These are phyloP conservation scores for Formicarius rufipectus DNA, from an alignment of 2,113 vertebrate species.

Conservation along the genomic window DNA sequence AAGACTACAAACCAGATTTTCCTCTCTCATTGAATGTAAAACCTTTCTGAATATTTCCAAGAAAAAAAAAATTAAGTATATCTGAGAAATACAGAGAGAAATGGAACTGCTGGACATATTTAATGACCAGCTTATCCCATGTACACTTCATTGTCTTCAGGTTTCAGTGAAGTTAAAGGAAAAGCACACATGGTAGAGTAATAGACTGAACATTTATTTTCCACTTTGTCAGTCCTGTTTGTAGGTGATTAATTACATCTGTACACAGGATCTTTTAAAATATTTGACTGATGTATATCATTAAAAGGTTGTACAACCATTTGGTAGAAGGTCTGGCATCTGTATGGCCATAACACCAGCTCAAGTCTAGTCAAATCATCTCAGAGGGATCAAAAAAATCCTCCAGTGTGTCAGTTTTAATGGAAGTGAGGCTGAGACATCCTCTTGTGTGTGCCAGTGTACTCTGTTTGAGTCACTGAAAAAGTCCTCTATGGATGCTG, in stretches of 20 bases:
- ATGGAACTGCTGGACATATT: not conserved
- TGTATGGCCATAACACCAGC: not conserved
- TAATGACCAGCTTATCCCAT: not conserved
- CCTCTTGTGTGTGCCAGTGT: fast-evolving
- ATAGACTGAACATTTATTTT: not conserved
- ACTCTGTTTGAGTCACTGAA: not conserved
- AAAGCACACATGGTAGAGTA: not conserved
- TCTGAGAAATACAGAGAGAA: not conserved
- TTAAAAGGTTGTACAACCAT: not conserved
- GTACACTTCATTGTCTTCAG: not conserved
- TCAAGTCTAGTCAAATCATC: not conserved
- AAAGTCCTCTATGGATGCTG: not conserved
- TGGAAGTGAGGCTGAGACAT: not conserved
- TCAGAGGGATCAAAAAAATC: not conserved
- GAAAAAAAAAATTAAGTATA: not conserved
- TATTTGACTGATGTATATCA: not conserved
- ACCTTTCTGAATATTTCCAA: not conserved
- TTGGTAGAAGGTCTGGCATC: not conserved
- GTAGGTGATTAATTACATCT: not conserved
- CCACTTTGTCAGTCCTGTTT: not conserved
- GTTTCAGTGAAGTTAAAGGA: not conserved
- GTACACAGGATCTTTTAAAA: not conserved
- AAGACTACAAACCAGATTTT: not conserved
- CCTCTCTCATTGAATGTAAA: not conserved
- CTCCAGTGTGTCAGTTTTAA: not conserved